Percentiles rank a stretch among this genome's conserved stretches.
phyloP scores from a whole-genome alignment of 2,797 vertebrate species.

The Thalassophryne amazonica region DNA sequence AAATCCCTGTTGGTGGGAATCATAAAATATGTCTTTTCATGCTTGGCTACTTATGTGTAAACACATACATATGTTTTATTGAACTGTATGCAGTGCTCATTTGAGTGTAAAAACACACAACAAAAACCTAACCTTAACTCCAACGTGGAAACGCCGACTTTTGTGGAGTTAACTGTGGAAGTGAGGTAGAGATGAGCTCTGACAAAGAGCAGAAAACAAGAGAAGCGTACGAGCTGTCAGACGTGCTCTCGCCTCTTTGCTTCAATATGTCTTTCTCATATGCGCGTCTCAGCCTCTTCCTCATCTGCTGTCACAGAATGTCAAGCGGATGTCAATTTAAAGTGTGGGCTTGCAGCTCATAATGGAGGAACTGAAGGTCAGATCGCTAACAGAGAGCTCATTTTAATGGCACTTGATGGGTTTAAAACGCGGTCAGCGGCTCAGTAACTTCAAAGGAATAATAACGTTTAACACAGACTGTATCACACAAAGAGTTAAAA shows the following conservation, averaged over 20 bases:
- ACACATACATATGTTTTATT: constrained; percentile 12
- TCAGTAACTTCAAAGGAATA: constrained; percentile 42
- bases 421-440: constrained; percentile 47
- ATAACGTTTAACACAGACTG: constrained; percentile 54
- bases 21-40: constrained; percentile 16
- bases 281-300: constrained; percentile 55
- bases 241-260: constrained; percentile 43
- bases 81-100: neutral
- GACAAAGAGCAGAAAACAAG: constrained; percentile 56
- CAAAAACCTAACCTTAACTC: constrained; percentile 17
- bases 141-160: constrained; percentile 27
- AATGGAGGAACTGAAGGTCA: constrained; percentile 62
- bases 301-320: constrained; percentile 61
- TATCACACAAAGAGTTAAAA: constrained; percentile 27
- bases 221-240: constrained; percentile 58
- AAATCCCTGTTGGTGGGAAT: constrained; percentile 1
- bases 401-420: constrained; percentile 49
- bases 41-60: constrained; percentile 9
- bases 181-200: constrained; percentile 38
- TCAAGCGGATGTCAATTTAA: constrained; percentile 57
- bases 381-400: constrained; percentile 46
- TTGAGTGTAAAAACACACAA: constrained; percentile 8
- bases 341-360: constrained; percentile 50
- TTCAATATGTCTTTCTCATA: constrained; percentile 69
- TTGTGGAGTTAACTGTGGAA: constrained; percentile 45